Evolutionary conservation across 2,888 invertebrate species (phyloP).

Genomic region (Xanthia togata): DNA sequence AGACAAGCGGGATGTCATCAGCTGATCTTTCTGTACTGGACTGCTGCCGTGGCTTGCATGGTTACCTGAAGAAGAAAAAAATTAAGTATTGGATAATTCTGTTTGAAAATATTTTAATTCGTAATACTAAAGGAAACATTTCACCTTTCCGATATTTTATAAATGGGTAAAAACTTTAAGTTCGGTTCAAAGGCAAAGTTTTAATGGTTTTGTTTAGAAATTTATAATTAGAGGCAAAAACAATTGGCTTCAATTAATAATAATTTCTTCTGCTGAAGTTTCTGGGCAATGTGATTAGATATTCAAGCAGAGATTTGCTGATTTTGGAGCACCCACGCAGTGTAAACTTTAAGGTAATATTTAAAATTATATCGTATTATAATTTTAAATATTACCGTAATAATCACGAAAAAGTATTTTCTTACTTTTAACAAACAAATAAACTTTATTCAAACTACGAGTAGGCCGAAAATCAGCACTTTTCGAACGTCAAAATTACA

Average conservation of each 20-base stretch:
- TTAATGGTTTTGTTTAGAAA: slow-evolving; percentile 38
- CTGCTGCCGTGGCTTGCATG: background rate
- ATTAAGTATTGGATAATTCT: background rate
- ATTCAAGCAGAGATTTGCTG: slow-evolving; percentile 7
- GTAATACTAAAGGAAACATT: background rate
- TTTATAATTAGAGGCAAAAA: slow-evolving; percentile 31
- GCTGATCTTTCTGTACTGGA: background rate
- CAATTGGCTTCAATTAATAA: slow-evolving; percentile 19
- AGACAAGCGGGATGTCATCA: background rate
- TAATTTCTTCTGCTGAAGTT: slow-evolving; percentile 17
- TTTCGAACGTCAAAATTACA: no score
- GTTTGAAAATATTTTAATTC: background rate
- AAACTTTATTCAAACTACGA: no score
- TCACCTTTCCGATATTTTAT: slow-evolving; percentile 12
- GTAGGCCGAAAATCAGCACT: no score
- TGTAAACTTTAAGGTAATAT: background rate
- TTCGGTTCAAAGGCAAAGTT: slow-evolving; percentile 27
- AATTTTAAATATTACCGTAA: no score
- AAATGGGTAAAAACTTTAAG: slow-evolving; percentile 10
- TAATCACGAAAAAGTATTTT: background rate
- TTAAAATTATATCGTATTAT: background rate
- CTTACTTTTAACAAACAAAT: no score
- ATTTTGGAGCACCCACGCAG: background rate
- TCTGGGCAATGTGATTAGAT: slow-evolving; percentile 2
- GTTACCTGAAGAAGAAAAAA: slow-evolving; percentile 2